Base-by-base conservation (phyloP, 2,113 vertebrate genomes). In the Alethe castanea region DNA sequence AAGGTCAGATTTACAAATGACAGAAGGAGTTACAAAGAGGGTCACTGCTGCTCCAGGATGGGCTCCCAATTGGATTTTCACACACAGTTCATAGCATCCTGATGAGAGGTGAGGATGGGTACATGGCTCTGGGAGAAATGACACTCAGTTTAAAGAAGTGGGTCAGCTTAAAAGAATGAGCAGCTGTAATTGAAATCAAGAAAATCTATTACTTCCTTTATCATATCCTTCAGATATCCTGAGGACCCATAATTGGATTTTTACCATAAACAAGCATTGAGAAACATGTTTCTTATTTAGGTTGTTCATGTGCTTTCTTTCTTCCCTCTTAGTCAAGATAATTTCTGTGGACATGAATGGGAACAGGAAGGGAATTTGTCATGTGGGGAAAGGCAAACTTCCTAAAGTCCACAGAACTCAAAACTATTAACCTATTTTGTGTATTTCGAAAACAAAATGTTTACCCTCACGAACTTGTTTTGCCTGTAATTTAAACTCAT, bases 401-500 rank as follows among this genome's bases (percentile, higher is more conserved):
- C 52, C 38, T 54, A 5, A 83, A 86, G 50, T 44, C 81, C 56
- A 78, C 47, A 78, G 64, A 79, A 71, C 56, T 83, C 71, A 90
- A 66, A 93, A n/a, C 64, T 78, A 53, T 83, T 62, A 80, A 64
- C 48, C 31, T 74, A 40, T 78, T 95, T 48, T 29, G 40, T 22
- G 80, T 65, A 71, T 94, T 92, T 88, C 85, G 86, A 83, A 93
- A 94, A 92, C 82, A 95, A 96, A 96, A 92, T 83, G 60, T 94
- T 97, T 95, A 81, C 79, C 56, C 87, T 74, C 48, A 38, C 60
- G 45, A 57, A 67, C 67, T 77, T 86, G 19, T 81, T 88, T 90
- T 77, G 52, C 40, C 79, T 81, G 67, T 81, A 88, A 91, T 79
- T 92, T 88, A 74, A 93, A 76, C 44, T 45, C 13, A 42, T 93